phyloP scores from a whole-genome alignment of 1,140 invertebrate genomes.

The Tigriopus japonicus region DNA sequence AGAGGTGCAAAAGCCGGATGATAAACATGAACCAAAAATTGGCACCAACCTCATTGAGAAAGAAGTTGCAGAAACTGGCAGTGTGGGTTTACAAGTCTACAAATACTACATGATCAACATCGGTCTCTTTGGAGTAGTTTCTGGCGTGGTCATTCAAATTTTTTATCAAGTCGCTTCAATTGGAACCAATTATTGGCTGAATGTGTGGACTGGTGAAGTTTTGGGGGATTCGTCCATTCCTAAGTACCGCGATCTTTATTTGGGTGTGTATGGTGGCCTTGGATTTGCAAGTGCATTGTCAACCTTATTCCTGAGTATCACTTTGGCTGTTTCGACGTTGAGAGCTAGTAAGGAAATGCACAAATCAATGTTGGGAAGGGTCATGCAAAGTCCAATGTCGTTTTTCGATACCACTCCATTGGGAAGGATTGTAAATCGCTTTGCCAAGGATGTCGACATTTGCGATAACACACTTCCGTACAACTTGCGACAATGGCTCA shows the following conservation, averaged over 20 bases:
- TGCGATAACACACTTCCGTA: slow-evolving; percentile 55
- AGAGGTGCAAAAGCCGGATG: not conserved
- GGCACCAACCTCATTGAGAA: slow-evolving; percentile 61
- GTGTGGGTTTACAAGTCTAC: slow-evolving; percentile 57
- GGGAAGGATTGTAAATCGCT: slow-evolving; percentile 35
- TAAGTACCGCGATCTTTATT: slow-evolving; percentile 45
- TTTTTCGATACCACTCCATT: slow-evolving; percentile 42
- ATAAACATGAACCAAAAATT: slow-evolving; percentile 17
- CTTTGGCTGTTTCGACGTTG: not conserved
- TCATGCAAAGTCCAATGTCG: slow-evolving; percentile 38
- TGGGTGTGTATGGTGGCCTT: slow-evolving; percentile 69
- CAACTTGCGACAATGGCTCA: slow-evolving; percentile 36
- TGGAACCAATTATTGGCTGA: slow-evolving; percentile 32
- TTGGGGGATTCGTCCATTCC: not conserved
- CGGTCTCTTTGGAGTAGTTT: slow-evolving; percentile 45
- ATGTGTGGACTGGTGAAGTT: slow-evolving; percentile 33
- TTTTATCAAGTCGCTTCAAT: not conserved
- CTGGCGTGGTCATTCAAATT: slow-evolving; percentile 61
- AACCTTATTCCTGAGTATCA: not conserved
- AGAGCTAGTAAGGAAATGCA: slow-evolving; percentile 40
- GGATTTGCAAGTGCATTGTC: slow-evolving; percentile 63
- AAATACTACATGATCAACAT: slow-evolving; percentile 70
- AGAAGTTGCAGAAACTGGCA: slow-evolving; percentile 75
- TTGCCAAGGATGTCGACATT: slow-evolving; percentile 32
- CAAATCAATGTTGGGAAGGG: slow-evolving; percentile 36